Conservation (phyloP, 35 echinoderm and acorn worm genomes). For the Acanthaster planci region DNA sequence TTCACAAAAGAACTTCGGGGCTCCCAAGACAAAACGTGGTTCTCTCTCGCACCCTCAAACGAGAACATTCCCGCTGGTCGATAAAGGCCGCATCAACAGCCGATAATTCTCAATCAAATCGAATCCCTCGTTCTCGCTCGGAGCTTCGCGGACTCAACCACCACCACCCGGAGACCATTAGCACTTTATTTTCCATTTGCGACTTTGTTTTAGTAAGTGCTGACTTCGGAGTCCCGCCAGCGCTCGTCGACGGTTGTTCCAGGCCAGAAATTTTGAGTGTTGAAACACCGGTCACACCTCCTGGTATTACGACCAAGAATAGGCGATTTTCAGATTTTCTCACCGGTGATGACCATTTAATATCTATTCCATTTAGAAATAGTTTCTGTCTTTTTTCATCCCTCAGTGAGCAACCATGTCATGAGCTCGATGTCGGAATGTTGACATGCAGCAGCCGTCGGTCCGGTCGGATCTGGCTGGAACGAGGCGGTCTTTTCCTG, state of each 20-base stretch:
- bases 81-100: background rate
- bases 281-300: no score
- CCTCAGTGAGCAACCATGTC: no score
- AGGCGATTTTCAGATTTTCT: no score
- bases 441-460: slow-evolving; percentile 1
- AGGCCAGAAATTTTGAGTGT: no score
- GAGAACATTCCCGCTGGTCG: background rate
- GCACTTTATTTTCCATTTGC: slow-evolving; percentile 31
- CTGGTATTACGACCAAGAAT: no score
- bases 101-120: slow-evolving; percentile 23
- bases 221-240: background rate
- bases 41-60: no score
- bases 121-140: background rate
- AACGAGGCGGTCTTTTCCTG: background rate
- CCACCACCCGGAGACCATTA: slow-evolving; percentile 1
- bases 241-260: no score
- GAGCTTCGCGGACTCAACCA: background rate
- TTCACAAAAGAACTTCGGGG: no score
- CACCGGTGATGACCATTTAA: no score
- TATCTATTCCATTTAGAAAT: no score
- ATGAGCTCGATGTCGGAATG: background rate
- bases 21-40: no score
- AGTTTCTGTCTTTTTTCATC: no score
- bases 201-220: slow-evolving; percentile 33
- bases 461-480: background rate